Evolutionary conservation across 2,888 invertebrate species (phyloP), one percentile per base, ranked within the genome.

Genomic region (Tipula vernalis): DNA sequence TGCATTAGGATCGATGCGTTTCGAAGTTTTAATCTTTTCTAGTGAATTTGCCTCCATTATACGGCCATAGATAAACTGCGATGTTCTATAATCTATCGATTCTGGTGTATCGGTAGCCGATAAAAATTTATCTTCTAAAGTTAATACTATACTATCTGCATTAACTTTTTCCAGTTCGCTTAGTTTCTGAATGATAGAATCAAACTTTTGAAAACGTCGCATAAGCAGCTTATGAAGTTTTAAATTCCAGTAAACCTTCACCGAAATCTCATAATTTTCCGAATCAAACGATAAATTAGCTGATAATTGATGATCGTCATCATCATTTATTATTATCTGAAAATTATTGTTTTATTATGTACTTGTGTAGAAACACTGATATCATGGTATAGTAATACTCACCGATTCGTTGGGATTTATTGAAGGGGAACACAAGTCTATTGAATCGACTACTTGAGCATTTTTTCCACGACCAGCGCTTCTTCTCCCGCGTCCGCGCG

Each of bases 231-330:
- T 44, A 87, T 90, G 90, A 0, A 89, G 88, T 86, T 89, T 89
- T 1, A 89, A 90, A 0, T 89, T 88, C 91, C 91, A 91, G 89
- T 87, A 87, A 2, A 88, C 44, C 87, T 87, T 87, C 0, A 91
- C 88, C 3, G 89, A 89, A 0, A 90, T 85, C 44, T 89, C 88
- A 0, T 89, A 90, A 88, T 91, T 91, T 41, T 90, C 90, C 2
- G 88, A 87, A 85, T 90, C 89, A 41, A 89, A 89, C 0, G 89
- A 89, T 6, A 86, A 36, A 51, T 89, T 88, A 71, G 36, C 39
- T 71, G 71, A 71, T 28, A 71, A 18, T 10, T 71, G 28, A 28
- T 28, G 10, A 15, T 71, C 41, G 1, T 87, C 87, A 28, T 87
- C 87, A 57, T 87, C 87, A 28, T 71, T 18, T 28, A 71, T 71